Evolutionary conservation across 2,888 invertebrate species (phyloP).

Genomic region (Hydropsyche betteni): DNA sequence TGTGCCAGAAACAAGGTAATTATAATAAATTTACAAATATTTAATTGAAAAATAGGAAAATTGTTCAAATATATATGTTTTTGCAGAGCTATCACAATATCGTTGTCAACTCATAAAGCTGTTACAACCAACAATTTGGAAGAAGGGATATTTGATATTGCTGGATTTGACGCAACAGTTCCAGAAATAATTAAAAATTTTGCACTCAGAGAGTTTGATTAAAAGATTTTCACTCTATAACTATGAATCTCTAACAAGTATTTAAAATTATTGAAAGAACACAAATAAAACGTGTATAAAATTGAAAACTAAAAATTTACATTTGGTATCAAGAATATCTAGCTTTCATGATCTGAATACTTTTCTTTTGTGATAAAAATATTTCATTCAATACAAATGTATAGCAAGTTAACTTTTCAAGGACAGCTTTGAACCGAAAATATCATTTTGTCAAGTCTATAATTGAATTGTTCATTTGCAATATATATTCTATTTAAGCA

Average conservation of each 20-base stretch:
- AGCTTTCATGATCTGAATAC: too few relatives aligned
- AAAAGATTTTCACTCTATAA: constrained; percentile 49
- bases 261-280: too few relatives aligned
- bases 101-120: constrained; percentile 66
- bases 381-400: too few relatives aligned
- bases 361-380: too few relatives aligned
- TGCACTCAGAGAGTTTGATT: constrained; percentile 66
- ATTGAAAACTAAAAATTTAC: too few relatives aligned
- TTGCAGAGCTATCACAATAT: constrained; percentile 69
- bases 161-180: constrained; percentile 72
- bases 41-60: not conserved
- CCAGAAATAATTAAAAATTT: constrained; percentile 73
- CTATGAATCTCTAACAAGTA: not conserved
- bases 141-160: constrained; percentile 68
- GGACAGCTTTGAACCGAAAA: too few relatives aligned
- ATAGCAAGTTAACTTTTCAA: too few relatives aligned
- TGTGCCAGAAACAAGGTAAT: constrained; percentile 44
- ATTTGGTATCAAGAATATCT: too few relatives aligned
- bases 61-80: constrained; percentile 40
- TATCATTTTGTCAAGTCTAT: too few relatives aligned
- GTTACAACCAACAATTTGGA: constrained; percentile 62
- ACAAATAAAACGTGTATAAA: too few relatives aligned
- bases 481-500: too few relatives aligned
- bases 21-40: constrained; percentile 5
- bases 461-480: too few relatives aligned